Evolutionary conservation across 2,113 vertebrate species (phyloP).

Genomic region (Cololabis saira): DNA sequence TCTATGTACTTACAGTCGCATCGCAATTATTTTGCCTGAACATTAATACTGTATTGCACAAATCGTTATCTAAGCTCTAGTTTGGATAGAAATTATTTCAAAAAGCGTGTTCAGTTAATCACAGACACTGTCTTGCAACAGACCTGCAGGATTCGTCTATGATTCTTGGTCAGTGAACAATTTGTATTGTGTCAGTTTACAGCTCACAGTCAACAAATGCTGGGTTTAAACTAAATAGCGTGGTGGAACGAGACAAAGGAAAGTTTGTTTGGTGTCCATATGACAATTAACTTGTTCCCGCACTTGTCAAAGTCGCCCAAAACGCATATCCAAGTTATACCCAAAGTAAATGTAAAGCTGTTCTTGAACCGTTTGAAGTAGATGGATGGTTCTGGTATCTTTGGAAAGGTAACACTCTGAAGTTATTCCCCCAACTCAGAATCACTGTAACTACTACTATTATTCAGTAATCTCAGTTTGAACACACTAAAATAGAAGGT

Average conservation of each 20-base stretch:
- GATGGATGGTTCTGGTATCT: too few relatives aligned
- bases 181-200: slow-evolving; percentile 50
- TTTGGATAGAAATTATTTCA: slow-evolving; percentile 26
- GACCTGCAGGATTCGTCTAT: slow-evolving; percentile 49
- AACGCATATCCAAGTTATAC: too few relatives aligned
- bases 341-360: too few relatives aligned
- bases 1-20: not conserved
- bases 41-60: slow-evolving; percentile 4
- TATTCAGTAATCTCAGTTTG: too few relatives aligned
- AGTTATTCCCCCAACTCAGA: too few relatives aligned
- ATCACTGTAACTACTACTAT: too few relatives aligned
- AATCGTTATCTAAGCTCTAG: not conserved
- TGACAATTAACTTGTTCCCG: slow-evolving; percentile 31
- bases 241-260: slow-evolving; percentile 49
- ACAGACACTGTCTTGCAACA: slow-evolving; percentile 41
- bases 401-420: too few relatives aligned
- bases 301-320: too few relatives aligned
- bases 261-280: slow-evolving; percentile 30
- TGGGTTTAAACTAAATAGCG: slow-evolving; percentile 39
- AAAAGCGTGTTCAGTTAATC: slow-evolving; percentile 22
- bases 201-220: slow-evolving; percentile 53
- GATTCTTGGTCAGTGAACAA: slow-evolving; percentile 47
- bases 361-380: too few relatives aligned
- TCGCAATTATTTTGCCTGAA: not conserved
- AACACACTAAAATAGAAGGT: too few relatives aligned